phyloP scores from a whole-genome alignment of 2,888 invertebrate genomes.

The Eristalinus sepulchralis region DNA sequence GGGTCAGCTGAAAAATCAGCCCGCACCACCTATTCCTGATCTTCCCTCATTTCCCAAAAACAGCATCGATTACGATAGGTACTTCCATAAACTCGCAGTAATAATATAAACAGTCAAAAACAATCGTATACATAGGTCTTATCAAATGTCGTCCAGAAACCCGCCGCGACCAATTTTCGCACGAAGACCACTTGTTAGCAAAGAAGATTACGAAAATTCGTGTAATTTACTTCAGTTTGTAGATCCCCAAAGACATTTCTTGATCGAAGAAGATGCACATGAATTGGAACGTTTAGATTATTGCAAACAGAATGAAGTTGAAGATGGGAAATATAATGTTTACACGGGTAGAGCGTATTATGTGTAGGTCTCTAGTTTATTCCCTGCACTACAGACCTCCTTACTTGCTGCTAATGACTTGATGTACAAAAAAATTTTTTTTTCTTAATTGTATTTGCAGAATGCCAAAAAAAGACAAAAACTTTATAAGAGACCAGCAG shows the following conservation, averaged over 20 bases:
- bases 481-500: constrained; percentile 71
- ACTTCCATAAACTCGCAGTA: not conserved
- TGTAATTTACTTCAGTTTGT: constrained; percentile 66
- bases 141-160: constrained; percentile 72
- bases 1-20: constrained; percentile 3
- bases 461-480: constrained; percentile 70
- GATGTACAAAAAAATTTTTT: not conserved
- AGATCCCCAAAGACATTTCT: constrained; percentile 73
- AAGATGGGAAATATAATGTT: constrained; percentile 72
- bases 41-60: constrained; percentile 24
- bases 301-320: constrained; percentile 29
- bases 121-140: constrained; percentile 61
- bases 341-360: constrained; percentile 74
- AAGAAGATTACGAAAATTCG: constrained; percentile 70
- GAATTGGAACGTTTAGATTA: constrained; percentile 74
- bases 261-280: constrained; percentile 75
- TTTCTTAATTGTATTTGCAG: constrained; percentile 49
- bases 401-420: not conserved
- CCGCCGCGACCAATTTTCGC: constrained; percentile 74
- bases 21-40: not conserved
- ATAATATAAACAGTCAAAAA: not conserved
- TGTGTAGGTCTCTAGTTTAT: constrained; percentile 71
- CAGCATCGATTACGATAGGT: constrained; percentile 70
- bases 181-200: constrained; percentile 65
- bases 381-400: too few species aligned